Conservation (phyloP, 2,113 vertebrate genomes). For the Cephalopholis sonnerati region DNA sequence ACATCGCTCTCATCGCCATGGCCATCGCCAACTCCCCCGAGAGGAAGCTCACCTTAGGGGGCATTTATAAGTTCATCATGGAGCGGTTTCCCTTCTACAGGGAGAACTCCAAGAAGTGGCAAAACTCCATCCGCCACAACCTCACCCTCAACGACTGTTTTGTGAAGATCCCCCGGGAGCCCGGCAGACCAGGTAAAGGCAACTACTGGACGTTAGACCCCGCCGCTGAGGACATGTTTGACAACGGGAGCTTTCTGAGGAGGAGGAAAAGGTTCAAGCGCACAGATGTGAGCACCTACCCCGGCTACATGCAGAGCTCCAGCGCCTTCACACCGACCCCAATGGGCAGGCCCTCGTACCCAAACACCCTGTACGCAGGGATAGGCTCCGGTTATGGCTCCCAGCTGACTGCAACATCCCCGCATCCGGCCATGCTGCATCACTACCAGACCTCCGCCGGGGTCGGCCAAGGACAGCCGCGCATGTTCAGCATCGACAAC, state of each 20-base stretch:
- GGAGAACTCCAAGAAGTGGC: conserved; percentile 96
- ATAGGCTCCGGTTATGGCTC: conserved; percentile 83
- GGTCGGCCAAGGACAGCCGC: conserved; percentile 83
- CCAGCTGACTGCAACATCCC: conserved; percentile 79
- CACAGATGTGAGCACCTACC: conserved; percentile 92
- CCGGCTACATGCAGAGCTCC: conserved; percentile 91
- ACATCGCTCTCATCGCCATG: conserved; percentile 99
- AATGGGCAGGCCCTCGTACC: conserved; percentile 82
- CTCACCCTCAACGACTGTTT: conserved; percentile 92
- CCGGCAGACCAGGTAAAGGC: conserved; percentile 89
- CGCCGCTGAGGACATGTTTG: conserved; percentile 91
- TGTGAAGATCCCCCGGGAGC: conserved; percentile 91
- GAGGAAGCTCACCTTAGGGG: conserved; percentile 94
- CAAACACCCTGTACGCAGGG: conserved; percentile 83
- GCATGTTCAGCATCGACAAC: conserved; percentile 97
- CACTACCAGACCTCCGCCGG: conserved; percentile 85
- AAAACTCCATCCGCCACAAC: conserved; percentile 93
- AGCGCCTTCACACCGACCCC: conserved; percentile 90
- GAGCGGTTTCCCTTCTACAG: conserved; percentile 98
- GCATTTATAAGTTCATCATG: conserved; percentile 98
- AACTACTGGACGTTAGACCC: conserved; percentile 92
- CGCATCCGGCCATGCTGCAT: conserved; percentile 86
- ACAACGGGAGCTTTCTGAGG: conserved; percentile 90
- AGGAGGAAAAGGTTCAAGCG: conserved; percentile 90
- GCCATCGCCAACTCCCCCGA: conserved; percentile 96